Conservation (phyloP, 2,113 vertebrate species). For the Pitta sordida region DNA sequence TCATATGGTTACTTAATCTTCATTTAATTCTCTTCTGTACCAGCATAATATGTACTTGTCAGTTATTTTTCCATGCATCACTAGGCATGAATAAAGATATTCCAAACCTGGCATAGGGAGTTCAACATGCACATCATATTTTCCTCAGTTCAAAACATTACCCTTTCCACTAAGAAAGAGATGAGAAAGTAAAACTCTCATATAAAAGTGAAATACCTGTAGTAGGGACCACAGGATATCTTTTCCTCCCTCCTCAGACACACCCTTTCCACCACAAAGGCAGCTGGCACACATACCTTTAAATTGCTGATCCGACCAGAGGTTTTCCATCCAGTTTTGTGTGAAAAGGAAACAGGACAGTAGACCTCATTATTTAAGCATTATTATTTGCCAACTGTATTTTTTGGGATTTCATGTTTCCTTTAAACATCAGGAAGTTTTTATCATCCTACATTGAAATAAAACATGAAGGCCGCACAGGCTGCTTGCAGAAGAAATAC, state of each 20-base stretch:
- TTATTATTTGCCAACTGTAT: background rate
- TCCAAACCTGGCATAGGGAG: background rate
- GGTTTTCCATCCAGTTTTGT: too few relatives aligned
- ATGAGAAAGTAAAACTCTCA: accelerated
- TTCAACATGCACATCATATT: background rate
- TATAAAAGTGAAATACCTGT: background rate
- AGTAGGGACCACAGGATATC: background rate
- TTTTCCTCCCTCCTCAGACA: background rate
- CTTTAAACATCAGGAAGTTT: background rate
- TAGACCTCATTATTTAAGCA: background rate
- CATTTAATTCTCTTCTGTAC: background rate
- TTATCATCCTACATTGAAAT: background rate
- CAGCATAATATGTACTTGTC: background rate
- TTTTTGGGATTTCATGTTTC: background rate
- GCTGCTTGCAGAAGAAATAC: background rate
- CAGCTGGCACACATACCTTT: background rate
- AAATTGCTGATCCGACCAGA: background rate
- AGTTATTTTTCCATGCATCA: background rate
- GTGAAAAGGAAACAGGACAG: background rate
- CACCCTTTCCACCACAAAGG: background rate
- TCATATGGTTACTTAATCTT: background rate
- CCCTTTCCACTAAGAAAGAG: background rate
- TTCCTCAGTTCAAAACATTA: background rate
- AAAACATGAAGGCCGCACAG: background rate
- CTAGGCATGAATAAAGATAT: background rate